These are phyloP conservation scores for Rhagoletis zephyria DNA, from an alignment of 1,140 invertebrate genomes.

Conservation along the genomic window DNA sequence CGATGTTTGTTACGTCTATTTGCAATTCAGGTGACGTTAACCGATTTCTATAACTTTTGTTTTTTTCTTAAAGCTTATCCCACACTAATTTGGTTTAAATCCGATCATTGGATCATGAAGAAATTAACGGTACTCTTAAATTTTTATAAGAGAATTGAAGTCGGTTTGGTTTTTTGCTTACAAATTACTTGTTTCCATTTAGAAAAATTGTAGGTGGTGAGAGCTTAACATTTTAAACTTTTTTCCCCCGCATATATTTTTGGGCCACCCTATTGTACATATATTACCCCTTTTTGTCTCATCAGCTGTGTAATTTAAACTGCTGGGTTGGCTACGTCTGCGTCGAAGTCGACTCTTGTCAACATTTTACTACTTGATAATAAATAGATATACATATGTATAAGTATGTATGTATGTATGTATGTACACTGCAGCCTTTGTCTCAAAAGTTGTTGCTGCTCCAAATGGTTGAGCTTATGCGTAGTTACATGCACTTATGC, in stretches of 20 bases:
- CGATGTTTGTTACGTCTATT: too few species aligned
- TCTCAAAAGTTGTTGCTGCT: constrained; percentile 14
- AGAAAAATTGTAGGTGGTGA: too few species aligned
- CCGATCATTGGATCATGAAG: too few species aligned
- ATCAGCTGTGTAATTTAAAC: constrained; percentile 38
- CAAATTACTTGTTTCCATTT: too few species aligned
- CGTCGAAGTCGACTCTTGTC: not conserved
- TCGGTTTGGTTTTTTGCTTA: too few species aligned
- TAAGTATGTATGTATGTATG: not conserved
- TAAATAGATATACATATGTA: not conserved
- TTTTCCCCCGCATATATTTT: too few species aligned
- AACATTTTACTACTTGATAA: not conserved
- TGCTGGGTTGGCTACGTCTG: not conserved
- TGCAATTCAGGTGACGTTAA: too few species aligned
- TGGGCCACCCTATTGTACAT: too few species aligned
- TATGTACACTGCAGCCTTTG: not conserved
- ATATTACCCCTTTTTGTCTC: not conserved
- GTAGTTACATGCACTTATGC: not conserved
- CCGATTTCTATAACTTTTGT: not conserved
- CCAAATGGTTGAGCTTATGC: constrained; percentile 11
- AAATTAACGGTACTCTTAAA: too few species aligned
- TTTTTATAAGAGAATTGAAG: too few species aligned
- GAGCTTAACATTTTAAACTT: too few species aligned
- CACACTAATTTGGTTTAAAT: too few species aligned
- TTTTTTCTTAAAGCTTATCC: not conserved